Conservation (phyloP, 1,140 invertebrate genomes). For the Cyphomyrmex costatus region DNA sequence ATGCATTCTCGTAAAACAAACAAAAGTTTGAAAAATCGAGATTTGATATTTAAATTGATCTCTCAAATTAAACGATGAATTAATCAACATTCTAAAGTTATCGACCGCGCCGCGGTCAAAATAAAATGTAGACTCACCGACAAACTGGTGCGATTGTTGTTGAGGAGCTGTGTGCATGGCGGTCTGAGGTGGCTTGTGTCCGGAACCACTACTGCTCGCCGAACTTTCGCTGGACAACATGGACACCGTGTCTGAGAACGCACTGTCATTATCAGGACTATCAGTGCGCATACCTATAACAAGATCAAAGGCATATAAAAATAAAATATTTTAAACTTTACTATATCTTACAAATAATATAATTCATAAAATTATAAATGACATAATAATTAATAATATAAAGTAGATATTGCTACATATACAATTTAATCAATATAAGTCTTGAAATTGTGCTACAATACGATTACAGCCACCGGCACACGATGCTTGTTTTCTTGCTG, state of each 20-base stretch:
- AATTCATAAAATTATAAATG: background rate
- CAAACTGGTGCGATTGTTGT: constrained; percentile 84
- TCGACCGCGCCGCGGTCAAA: background rate
- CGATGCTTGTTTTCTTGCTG: no score
- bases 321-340: background rate
- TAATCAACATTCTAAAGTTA: background rate
- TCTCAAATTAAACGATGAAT: background rate
- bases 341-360: background rate
- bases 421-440: background rate
- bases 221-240: constrained; percentile 96
- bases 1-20: background rate
- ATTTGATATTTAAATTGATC: background rate
- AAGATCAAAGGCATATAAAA: background rate
- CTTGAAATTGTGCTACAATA: background rate
- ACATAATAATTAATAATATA: background rate
- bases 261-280: constrained; percentile 98
- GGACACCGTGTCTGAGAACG: constrained; percentile 98
- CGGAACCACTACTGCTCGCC: constrained; percentile 93
- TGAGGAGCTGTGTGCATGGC: constrained; percentile 84
- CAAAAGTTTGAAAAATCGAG: background rate
- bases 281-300: constrained; percentile 90
- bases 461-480: no score
- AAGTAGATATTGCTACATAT: background rate
- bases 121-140: constrained; percentile 78
- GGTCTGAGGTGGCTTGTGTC: constrained; percentile 87